Percentiles rank a stretch among this genome's conserved stretches.
These are phyloP conservation scores for Thoracochromis brauschi DNA, from an alignment of 2,113 vertebrate genomes.

Conservation along the genomic window DNA sequence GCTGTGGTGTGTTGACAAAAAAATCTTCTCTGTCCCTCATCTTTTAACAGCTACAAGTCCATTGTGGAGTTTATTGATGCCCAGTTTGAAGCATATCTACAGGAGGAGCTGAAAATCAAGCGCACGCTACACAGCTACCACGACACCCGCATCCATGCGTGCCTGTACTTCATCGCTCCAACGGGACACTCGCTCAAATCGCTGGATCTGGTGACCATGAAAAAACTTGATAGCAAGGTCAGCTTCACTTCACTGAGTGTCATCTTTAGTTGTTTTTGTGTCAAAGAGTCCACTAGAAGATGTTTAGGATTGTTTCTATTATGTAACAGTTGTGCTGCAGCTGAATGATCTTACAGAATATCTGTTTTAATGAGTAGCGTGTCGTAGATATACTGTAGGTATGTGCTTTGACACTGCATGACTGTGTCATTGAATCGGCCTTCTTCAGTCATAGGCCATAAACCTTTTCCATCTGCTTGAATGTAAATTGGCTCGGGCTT, in stretches of 20 bases:
- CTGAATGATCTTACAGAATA: neutral
- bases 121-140: conserved; percentile 94
- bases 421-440: neutral
- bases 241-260: neutral
- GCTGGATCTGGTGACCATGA: conserved; percentile 96
- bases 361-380: neutral
- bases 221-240: conserved; percentile 99
- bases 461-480: conserved; percentile 17
- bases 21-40: neutral
- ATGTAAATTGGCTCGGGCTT: conserved; percentile 1
- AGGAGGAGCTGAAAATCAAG: conserved; percentile 96
- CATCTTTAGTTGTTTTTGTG: neutral
- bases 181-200: conserved; percentile 97
- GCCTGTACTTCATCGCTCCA: conserved; percentile 95
- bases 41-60: conserved; percentile 85
- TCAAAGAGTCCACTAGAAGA: fast-evolving
- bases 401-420: neutral
- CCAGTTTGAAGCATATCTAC: conserved; percentile 95
- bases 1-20: neutral
- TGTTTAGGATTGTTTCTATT: neutral
- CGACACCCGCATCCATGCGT: conserved; percentile 90
- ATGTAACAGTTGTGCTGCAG: neutral
- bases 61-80: conserved; percentile 97
- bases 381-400: neutral
- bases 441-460: neutral